phyloP scores from a whole-genome alignment of 2,888 invertebrate species.

The Leptopterna dolabrata region DNA sequence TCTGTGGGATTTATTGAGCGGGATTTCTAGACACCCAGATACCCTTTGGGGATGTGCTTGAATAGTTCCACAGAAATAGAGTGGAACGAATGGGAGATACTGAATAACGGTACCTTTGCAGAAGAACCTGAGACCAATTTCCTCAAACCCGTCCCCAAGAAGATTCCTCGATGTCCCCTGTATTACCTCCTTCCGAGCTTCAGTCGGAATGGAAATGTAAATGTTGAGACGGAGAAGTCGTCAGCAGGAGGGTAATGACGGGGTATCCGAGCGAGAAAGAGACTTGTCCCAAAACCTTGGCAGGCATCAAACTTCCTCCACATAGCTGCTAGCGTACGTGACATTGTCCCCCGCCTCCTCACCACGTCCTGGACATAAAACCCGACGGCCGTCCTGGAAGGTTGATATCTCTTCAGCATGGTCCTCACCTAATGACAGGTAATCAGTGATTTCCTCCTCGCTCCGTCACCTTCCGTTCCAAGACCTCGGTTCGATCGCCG shows the following conservation, averaged over 20 bases:
- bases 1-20: too few relatives aligned
- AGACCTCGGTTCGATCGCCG: background rate
- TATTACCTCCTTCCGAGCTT: background rate
- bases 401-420: background rate
- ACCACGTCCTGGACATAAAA: background rate
- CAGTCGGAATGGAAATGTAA: background rate
- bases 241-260: background rate
- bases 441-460: background rate
- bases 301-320: background rate
- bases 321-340: background rate
- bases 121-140: background rate
- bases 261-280: background rate
- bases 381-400: background rate
- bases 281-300: background rate
- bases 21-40: too few relatives aligned
- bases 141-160: background rate
- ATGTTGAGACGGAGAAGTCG: background rate
- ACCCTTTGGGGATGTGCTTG: too few relatives aligned
- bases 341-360: background rate
- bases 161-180: background rate
- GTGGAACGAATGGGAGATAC: too few relatives aligned
- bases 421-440: background rate
- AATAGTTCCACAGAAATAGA: too few relatives aligned
- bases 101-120: too few relatives aligned
- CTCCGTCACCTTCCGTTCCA: slow-evolving; percentile 4